Conservation (phyloP, 2,888 invertebrate genomes). For the Eupithecia subumbrata region DNA sequence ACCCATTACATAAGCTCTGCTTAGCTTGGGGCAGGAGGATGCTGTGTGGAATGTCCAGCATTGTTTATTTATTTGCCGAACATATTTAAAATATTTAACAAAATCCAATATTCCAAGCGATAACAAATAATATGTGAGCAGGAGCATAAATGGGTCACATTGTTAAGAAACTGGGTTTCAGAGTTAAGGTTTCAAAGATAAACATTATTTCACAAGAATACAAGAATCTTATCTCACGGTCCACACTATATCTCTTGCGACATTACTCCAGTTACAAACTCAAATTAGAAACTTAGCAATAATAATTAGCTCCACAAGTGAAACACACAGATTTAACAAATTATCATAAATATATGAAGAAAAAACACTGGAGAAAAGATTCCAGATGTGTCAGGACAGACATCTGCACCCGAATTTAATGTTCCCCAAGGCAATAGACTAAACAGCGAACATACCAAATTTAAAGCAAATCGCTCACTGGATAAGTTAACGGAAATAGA, state of each 20-base stretch:
- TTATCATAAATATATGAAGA: constrained; percentile 36
- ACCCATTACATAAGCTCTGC: no score
- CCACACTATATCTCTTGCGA: constrained; percentile 22
- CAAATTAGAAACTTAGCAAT: constrained; percentile 26
- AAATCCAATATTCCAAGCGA: neutral
- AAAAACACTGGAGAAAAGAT: constrained; percentile 52
- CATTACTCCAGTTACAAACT: constrained; percentile 17
- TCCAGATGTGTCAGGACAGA: constrained; percentile 68
- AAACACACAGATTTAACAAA: constrained; percentile 38
- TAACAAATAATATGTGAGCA: neutral
- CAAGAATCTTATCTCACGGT: constrained; percentile 36
- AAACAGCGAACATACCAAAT: constrained; percentile 82
- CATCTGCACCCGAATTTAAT: constrained; percentile 78
- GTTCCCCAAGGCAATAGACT: constrained; percentile 77
- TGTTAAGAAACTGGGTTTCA: constrained; percentile 31
- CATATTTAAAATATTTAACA: neutral
- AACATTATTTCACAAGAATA: constrained; percentile 40
- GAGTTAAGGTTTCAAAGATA: constrained; percentile 36
- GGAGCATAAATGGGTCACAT: constrained; percentile 17
- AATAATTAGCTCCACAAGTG: constrained; percentile 31
- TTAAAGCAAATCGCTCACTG: constrained; percentile 81
- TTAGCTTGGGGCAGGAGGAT: no score
- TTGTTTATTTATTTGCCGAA: no score
- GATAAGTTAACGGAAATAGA: constrained; percentile 82
- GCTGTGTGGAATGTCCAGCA: no score